These are phyloP conservation scores for Hippopotamyrus pictus DNA, from an alignment of 2,797 vertebrate genomes.

Conservation along the genomic window DNA sequence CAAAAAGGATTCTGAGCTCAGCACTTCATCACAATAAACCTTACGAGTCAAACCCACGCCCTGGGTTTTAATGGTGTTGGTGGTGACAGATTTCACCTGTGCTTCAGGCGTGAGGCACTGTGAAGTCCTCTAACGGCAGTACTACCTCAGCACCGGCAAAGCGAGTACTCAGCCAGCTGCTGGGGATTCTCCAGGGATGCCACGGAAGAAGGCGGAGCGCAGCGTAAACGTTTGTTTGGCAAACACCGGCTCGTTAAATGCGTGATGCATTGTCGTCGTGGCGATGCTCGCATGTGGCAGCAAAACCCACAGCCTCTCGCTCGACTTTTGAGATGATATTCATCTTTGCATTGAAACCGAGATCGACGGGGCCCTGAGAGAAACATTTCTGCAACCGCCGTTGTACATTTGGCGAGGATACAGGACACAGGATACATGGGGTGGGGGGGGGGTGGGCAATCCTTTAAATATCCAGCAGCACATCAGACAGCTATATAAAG, in stretches of 20 bases:
- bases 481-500: neutral
- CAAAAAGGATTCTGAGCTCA: neutral
- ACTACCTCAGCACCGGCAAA: neutral
- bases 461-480: neutral
- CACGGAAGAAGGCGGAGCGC: neutral
- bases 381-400: neutral
- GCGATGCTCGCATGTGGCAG: neutral
- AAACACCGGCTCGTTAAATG: neutral
- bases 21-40: neutral
- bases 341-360: neutral
- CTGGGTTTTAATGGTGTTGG: neutral
- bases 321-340: neutral
- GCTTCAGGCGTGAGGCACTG: neutral
- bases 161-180: neutral
- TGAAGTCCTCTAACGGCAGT: neutral
- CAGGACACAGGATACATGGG: neutral
- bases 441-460: neutral
- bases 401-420: neutral
- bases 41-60: neutral
- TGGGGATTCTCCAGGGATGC: neutral
- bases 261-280: neutral
- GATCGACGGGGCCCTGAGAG: neutral
- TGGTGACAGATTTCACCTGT: conserved; percentile 9
- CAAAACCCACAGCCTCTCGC: neutral
- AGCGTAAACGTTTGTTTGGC: neutral